Evolutionary conservation across 1,140 invertebrate genomes (phyloP).

Genomic region (Formica selysi): DNA sequence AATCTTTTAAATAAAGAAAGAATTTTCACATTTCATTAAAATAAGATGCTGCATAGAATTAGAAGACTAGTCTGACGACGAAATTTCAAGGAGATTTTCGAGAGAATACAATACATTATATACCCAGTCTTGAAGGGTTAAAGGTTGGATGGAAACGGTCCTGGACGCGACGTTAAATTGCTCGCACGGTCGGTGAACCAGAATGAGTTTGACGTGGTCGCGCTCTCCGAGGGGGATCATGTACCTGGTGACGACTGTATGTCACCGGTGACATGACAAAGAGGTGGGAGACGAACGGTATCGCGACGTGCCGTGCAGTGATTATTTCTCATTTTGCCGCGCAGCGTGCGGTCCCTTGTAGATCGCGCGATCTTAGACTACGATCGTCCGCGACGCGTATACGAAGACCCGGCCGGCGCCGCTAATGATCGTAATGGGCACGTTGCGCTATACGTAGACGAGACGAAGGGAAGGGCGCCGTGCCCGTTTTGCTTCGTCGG

Average conservation of each 20-base stretch:
- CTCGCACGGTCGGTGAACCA: constrained; percentile 37
- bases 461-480: neutral
- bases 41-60: neutral
- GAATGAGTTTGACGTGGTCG: constrained; percentile 28
- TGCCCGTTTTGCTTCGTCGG: constrained; percentile 16
- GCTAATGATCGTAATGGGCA: constrained; percentile 64
- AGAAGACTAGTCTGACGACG: too few relatives aligned
- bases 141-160: neutral
- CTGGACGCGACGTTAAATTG: constrained; percentile 5
- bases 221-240: constrained; percentile 22
- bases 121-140: neutral
- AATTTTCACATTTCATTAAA: neutral
- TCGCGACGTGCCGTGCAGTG: constrained; percentile 20
- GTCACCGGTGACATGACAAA: constrained; percentile 52
- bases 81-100: constrained; percentile 4
- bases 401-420: constrained; percentile 35
- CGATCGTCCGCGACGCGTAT: constrained; percentile 2
- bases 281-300: constrained; percentile 41
- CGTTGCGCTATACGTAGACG: constrained; percentile 29
- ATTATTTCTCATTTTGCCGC: constrained; percentile 58
- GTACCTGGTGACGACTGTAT: constrained; percentile 42
- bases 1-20: neutral
- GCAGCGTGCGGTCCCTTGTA: constrained; percentile 55
- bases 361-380: constrained; percentile 45
- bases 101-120: neutral